A percentile compares a stretch with the other conserved stretches of the same genome.
phyloP scores from a whole-genome alignment of 2,888 invertebrate species.

The Herminia tarsipennalis region DNA sequence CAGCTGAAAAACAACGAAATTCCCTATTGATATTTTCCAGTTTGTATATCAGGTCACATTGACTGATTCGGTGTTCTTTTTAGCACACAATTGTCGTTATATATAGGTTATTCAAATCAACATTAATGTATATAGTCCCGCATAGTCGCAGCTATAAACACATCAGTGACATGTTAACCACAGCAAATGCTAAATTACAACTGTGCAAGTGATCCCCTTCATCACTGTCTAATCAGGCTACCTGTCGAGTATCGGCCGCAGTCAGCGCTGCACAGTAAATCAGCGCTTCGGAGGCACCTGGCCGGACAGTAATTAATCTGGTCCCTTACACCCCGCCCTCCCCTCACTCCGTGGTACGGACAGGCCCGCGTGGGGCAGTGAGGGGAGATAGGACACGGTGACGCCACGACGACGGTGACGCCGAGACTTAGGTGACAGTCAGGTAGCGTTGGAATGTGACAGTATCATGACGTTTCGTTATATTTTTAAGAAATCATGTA shows the following conservation, averaged over 20 bases:
- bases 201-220: not conserved
- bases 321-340: constrained; percentile 30
- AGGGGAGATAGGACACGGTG: constrained; percentile 56
- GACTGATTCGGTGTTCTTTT: too few relatives aligned
- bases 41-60: too few relatives aligned
- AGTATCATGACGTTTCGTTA: not conserved
- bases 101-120: too few relatives aligned
- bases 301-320: constrained; percentile 80
- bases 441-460: constrained; percentile 6
- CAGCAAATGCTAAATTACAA: constrained; percentile 21
- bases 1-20: too few relatives aligned
- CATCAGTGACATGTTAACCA: too few relatives aligned
- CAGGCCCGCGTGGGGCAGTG: constrained; percentile 69
- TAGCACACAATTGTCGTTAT: too few relatives aligned
- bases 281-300: constrained; percentile 62
- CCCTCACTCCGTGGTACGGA: constrained; percentile 49
- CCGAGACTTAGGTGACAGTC: constrained; percentile 15
- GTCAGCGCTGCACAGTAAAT: constrained; percentile 56
- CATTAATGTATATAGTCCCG: too few relatives aligned
- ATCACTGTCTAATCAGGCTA: constrained; percentile 53
- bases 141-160: too few relatives aligned
- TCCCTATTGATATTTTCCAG: too few relatives aligned
- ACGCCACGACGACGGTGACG: constrained; percentile 37
- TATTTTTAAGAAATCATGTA: not conserved
- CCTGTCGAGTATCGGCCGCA: constrained; percentile 48